phyloP scores from a whole-genome alignment of 2,797 vertebrate species.

The Heterohyrax brucei region DNA sequence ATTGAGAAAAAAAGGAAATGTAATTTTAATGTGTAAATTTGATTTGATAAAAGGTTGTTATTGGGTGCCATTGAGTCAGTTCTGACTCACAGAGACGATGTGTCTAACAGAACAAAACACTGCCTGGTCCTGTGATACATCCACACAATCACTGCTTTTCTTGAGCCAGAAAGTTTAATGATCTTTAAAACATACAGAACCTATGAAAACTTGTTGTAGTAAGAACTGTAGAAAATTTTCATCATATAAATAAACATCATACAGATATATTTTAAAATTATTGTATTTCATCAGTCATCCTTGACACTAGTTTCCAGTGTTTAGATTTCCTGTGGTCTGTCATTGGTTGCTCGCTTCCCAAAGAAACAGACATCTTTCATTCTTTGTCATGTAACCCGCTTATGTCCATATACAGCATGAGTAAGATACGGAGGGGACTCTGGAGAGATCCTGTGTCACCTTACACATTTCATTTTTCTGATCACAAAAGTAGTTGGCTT shows the following conservation, averaged over 20 bases:
- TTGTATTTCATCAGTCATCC: neutral
- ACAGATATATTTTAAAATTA: neutral
- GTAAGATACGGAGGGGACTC: neutral
- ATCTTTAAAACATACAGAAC: constrained; percentile 60
- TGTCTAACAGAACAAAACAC: too few species aligned
- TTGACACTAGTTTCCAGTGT: neutral
- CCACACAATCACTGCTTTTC: too few species aligned
- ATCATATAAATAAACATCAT: neutral
- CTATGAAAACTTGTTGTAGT: neutral
- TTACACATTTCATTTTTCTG: constrained; percentile 56
- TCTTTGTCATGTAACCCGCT: neutral
- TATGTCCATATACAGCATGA: neutral
- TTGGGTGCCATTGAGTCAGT: too few species aligned
- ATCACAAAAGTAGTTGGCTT: constrained; percentile 56
- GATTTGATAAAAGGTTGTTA: constrained; percentile 8
- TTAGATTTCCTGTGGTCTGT: neutral
- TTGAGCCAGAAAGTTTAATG: neutral
- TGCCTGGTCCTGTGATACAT: too few species aligned
- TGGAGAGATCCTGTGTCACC: neutral
- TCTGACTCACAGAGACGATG: too few species aligned
- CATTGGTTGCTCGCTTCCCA: neutral
- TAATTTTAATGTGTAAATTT: neutral
- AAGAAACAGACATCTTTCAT: neutral
- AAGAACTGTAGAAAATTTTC: neutral
- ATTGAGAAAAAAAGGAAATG: neutral